Evolutionary conservation across 2,797 vertebrate genomes (phyloP).

Genomic region (Florisuga fusca): DNA sequence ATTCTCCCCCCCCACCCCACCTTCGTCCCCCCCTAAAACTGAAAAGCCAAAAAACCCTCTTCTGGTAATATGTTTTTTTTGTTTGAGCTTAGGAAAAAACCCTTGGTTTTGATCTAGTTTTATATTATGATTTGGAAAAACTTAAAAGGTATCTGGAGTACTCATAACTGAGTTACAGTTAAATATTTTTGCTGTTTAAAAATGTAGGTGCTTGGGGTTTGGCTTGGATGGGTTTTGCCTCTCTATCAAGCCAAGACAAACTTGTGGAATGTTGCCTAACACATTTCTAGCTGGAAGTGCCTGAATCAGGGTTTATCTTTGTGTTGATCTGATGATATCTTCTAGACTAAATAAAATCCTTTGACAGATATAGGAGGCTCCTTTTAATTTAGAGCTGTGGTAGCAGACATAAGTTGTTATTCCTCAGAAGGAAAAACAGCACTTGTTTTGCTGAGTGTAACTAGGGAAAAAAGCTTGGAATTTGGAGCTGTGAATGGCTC

Average conservation of each 20-base stretch:
- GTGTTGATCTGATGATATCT: neutral
- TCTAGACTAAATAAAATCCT: slow-evolving; percentile 18
- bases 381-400: neutral
- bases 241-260: neutral
- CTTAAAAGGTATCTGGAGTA: neutral
- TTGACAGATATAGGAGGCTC: neutral
- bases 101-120: neutral
- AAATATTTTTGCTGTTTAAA: neutral
- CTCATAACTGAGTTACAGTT: neutral
- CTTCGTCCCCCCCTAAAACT: neutral
- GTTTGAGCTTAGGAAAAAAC: neutral
- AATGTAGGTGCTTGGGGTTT: neutral
- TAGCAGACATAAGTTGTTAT: neutral
- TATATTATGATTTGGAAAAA: neutral
- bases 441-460: neutral
- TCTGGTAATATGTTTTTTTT: neutral
- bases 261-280: neutral
- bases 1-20: too few relatives aligned
- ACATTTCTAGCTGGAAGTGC: neutral
- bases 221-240: neutral
- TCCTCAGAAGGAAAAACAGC: neutral
- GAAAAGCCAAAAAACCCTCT: neutral
- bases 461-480: neutral
- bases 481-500: neutral
- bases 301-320: neutral